Evolutionary conservation across 1,140 invertebrate species (phyloP).

Genomic region (Eriocheir sinensis): DNA sequence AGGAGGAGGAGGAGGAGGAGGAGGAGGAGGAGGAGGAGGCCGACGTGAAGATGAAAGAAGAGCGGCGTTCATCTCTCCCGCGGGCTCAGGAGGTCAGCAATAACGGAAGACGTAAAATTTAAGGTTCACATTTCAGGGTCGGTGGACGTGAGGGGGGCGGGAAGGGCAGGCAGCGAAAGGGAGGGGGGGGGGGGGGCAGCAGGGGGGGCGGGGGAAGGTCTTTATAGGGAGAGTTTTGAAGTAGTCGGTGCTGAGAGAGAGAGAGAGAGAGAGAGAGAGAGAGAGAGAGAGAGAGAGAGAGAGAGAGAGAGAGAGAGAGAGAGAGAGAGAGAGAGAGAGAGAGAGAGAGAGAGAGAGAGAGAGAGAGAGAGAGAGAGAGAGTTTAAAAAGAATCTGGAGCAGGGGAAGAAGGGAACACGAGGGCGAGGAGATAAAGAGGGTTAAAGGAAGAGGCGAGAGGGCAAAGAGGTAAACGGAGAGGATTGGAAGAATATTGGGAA

Average conservation of each 20-base stretch:
- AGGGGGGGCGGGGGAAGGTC: background rate
- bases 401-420: too few relatives aligned
- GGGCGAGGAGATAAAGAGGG: too few relatives aligned
- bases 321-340: background rate
- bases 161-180: background rate
- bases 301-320: background rate
- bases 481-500: background rate
- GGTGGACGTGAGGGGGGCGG: background rate
- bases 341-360: background rate
- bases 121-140: slow-evolving; percentile 7
- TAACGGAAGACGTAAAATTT: slow-evolving; percentile 25
- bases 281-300: background rate
- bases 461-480: too few relatives aligned
- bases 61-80: background rate
- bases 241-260: too few relatives aligned
- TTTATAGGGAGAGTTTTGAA: too few relatives aligned
- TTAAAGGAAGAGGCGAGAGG: too few relatives aligned
- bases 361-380: too few relatives aligned
- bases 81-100: background rate
- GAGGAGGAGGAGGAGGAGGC: background rate
- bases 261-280: slow-evolving; percentile 12
- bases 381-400: too few relatives aligned
- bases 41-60: background rate
- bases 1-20: too few relatives aligned
- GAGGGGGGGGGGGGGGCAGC: background rate